These are phyloP conservation scores for Geococcyx californianus DNA, from an alignment of 2,113 vertebrate species.

Conservation along the genomic window DNA sequence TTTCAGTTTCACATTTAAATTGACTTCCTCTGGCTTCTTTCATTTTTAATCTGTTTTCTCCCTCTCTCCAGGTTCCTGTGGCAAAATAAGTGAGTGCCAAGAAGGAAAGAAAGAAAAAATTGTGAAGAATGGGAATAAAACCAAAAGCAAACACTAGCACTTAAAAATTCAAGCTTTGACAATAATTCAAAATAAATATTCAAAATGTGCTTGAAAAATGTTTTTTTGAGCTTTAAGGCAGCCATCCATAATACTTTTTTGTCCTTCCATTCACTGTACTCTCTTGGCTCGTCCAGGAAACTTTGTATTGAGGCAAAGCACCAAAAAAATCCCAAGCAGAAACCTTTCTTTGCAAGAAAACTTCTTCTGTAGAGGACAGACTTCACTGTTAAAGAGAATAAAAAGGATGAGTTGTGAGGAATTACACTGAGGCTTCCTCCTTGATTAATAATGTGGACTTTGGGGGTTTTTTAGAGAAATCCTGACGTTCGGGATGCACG, in stretches of 20 bases:
- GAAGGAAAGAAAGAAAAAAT: neutral
- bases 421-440: neutral
- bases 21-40: neutral
- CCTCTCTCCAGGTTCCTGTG: neutral
- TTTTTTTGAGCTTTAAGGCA: neutral
- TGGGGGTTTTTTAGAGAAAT: neutral
- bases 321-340: neutral
- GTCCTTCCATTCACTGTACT: neutral
- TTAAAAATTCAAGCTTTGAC: neutral
- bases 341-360: neutral
- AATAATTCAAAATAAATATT: conserved; percentile 1
- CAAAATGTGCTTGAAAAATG: neutral
- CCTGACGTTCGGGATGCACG: neutral
- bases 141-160: neutral
- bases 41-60: conserved; percentile 1
- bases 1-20: conserved; percentile 4
- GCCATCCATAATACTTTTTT: neutral
- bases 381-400: neutral
- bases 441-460: neutral
- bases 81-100: neutral
- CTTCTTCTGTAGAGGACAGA: neutral
- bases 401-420: neutral
- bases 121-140: neutral
- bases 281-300: neutral
- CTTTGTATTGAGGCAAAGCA: neutral